These are phyloP conservation scores for Serilophus lunatus DNA, from an alignment of 2,113 vertebrate genomes.

Conservation along the genomic window DNA sequence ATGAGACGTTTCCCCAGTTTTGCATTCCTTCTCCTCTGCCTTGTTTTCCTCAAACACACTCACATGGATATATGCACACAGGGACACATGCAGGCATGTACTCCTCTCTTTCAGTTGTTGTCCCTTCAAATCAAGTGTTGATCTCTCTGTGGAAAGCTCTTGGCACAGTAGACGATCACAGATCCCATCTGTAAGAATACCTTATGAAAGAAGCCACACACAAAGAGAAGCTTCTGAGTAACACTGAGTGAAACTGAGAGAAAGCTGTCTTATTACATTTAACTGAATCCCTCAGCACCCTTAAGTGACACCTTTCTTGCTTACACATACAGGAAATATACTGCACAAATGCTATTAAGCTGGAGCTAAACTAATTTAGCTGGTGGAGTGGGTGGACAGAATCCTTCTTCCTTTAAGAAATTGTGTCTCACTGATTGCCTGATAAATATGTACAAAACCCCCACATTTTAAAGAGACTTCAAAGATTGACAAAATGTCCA, in stretches of 20 bases:
- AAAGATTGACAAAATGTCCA: neutral
- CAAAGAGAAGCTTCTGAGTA: neutral
- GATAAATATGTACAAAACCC: constrained; percentile 16
- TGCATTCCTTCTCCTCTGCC: neutral
- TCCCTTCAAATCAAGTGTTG: constrained; percentile 26
- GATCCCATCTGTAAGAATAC: neutral
- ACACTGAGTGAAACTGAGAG: neutral
- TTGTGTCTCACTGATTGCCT: constrained; percentile 28
- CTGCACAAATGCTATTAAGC: constrained; percentile 57
- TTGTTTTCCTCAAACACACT: neutral
- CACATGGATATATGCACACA: neutral
- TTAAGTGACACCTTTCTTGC: constrained; percentile 58
- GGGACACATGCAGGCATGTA: neutral
- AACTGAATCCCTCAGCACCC: constrained; percentile 44
- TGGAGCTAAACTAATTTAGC: constrained; percentile 51
- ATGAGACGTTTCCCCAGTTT: neutral
- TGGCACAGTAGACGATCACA: neutral
- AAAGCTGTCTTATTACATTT: constrained; percentile 52
- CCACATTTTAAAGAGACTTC: neutral
- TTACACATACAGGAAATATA: constrained; percentile 58
- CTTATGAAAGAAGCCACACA: neutral
- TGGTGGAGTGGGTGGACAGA: constrained; percentile 27
- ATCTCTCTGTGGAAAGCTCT: constrained; percentile 4
- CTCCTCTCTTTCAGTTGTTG: neutral
- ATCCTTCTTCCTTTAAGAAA: constrained; percentile 54